Evolutionary conservation across 2,113 vertebrate genomes (phyloP), one percentile per base, ranked within the genome.

Genomic region (Onychorhynchus coronatus): DNA sequence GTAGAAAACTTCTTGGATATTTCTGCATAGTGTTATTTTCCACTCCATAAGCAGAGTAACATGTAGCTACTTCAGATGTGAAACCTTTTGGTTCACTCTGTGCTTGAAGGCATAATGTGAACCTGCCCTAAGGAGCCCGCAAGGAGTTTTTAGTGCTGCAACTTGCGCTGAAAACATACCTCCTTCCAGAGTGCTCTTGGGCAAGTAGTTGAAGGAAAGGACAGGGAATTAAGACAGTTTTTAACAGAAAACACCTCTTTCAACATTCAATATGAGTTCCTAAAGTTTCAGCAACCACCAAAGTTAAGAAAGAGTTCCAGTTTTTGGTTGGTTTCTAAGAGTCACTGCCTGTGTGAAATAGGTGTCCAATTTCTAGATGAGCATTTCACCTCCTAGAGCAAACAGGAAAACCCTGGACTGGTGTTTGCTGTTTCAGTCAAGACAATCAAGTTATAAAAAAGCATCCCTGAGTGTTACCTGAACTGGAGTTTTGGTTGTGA

Each of bases 91-190:
- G n/a, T 66, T 94, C 53, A 14, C 19, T 83, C 58, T 4, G 2
- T 42, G 74, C 49, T 73, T 0, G 0, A 79, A 92, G 67, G 70
- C 78, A 83, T 21, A 79, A 65, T 2, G 11, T 24, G 58, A 95
- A 47, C 11, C 5, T 80, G 46, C 65, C 55, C 30, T 20, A 37
- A 88, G 72, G 46, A 88, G 30, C 39, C 66, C 3, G 3, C 0
- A 6, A 87, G 70, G 65, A 65, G 15, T 46, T 72, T 5, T 37
- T 41, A 79, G 17, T 1, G 5, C 0, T 2, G 47, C 35, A 93
- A 79, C 0, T 0, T 35, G 44, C 0, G 1, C 63, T 68, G 71
- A 53, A 61, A n/a, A 50, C 55, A 8, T 9, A 33, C 49, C 31
- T 62, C 42, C 41, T 58, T 76, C n/a, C 44, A 85, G 46, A 55